Evolutionary conservation across 2,797 vertebrate species (phyloP), one percentile per base, ranked within the genome.

Genomic region (Falco novaeseelandiae): DNA sequence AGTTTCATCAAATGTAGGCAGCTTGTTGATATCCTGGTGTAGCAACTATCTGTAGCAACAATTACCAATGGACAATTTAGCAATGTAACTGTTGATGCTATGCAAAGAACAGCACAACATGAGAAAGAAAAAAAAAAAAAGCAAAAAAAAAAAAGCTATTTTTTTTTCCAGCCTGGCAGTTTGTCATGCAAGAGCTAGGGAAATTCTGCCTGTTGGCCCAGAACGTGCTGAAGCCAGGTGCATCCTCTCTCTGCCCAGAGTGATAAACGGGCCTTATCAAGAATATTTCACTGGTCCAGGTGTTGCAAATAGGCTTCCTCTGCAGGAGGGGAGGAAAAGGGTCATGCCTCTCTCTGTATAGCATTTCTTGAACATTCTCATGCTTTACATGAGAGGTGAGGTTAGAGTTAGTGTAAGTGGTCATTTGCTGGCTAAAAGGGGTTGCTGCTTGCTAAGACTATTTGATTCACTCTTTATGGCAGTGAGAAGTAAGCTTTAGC

Each of bases 191-290:
- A 90, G 42, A 87, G 58, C 42, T 76, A 40, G 85, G 85, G 91
- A 93, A 90, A 62, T 59, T 17, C 13, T 87, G 85, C 59, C 63
- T 69, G 32, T 44, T 97, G 89, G 32, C 74, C 63, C 82, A 87
- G 91, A 96, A 87, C 79, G 2, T 0, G 0, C 29, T 19, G 73
- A 17, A n/a, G 62, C 70, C 95, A 97, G 94, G 93, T 97, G 93
- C 96, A 96, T 96, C 95, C 96, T 97, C 76, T 83, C 40, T 86
- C 58, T 49, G 69, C 61, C 27, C 26, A 51, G 52, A 44, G 14
- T n/a, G 42, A 58, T 49, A 88, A 74, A 83, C 1, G 11, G 1
- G 32, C 46, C 34, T 82, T 84, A 44, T 69, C 38, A 20, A 84
- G 73, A 66, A 16, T 65, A 55, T 90, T 76, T 83, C 38, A 32